phyloP scores from a whole-genome alignment of 2,113 vertebrate species.

The Percopsis transmontana region DNA sequence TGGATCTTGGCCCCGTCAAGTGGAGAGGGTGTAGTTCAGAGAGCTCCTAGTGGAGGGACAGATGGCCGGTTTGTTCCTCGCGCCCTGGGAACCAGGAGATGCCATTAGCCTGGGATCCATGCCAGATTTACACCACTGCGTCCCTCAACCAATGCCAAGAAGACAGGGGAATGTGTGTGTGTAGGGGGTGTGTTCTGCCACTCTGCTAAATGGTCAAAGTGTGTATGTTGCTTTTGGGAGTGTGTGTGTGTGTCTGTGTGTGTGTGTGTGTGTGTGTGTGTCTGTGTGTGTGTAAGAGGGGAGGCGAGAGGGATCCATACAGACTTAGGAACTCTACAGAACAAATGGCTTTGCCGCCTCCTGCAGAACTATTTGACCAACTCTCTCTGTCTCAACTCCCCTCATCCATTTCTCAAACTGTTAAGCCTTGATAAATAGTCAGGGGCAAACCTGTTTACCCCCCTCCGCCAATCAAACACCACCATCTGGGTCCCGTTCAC shows the following conservation, averaged over 20 bases:
- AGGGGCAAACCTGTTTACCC: too few species aligned
- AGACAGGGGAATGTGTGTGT: conserved; percentile 33
- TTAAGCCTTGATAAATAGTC: not conserved
- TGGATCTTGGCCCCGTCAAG: not conserved
- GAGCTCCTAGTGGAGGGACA: conserved; percentile 53
- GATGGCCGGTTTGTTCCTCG: conserved; percentile 68
- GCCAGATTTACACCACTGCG: conserved; percentile 50
- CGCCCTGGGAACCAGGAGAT: conserved; percentile 54
- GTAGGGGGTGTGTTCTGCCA: not conserved
- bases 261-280: conserved; percentile 18
- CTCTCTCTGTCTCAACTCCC: not conserved
- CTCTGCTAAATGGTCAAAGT: not conserved
- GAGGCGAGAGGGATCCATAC: not conserved
- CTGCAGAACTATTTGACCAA: conserved; percentile 10
- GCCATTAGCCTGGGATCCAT: conserved; percentile 64
- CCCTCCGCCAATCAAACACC: conserved; percentile 20
- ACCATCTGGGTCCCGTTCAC: not conserved
- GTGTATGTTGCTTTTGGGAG: not conserved
- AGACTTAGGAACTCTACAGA: too few species aligned
- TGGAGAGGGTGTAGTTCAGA: conserved; percentile 26
- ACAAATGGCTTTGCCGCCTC: not conserved
- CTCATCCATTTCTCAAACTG: not conserved
- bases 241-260: not conserved
- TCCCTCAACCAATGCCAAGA: conserved; percentile 51
- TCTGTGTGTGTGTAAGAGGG: conserved; percentile 6